These are phyloP conservation scores for Euwallacea similis DNA, from an alignment of 1,140 invertebrate genomes.

Conservation along the genomic window DNA sequence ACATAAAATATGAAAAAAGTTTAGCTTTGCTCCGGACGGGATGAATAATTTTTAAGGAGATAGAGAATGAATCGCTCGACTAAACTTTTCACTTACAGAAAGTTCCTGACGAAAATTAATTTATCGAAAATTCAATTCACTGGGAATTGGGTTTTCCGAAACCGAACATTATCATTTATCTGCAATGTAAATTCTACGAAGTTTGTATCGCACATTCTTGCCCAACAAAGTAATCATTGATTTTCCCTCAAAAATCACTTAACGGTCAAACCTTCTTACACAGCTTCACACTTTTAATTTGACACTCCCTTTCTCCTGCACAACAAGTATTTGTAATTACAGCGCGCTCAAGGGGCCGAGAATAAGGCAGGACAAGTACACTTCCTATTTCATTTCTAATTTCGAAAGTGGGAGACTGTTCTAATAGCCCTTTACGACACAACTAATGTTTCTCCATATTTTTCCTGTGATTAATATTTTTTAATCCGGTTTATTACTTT, in stretches of 20 bases:
- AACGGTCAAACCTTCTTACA: not conserved
- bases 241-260: not conserved
- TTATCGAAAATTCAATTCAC: constrained; percentile 14
- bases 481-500: constrained; percentile 27
- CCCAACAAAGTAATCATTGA: no score
- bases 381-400: not conserved
- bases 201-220: not conserved
- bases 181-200: constrained; percentile 12
- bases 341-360: no score
- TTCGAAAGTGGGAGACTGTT: constrained; percentile 9
- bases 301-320: not conserved
- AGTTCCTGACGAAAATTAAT: constrained; percentile 18
- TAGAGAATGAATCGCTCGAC: constrained; percentile 23
- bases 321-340: no score
- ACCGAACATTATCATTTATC: constrained; percentile 14
- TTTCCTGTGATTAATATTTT: constrained; percentile 27
- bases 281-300: constrained; percentile 1
- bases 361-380: constrained; percentile 5
- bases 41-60: constrained; percentile 29
- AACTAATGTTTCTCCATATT: constrained; percentile 17
- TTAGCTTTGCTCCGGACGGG: constrained; percentile 27
- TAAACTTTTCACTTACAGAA: constrained; percentile 28
- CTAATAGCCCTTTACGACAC: constrained; percentile 11
- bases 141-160: constrained; percentile 11
- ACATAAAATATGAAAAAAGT: constrained; percentile 32